Evolutionary conservation across 1,140 invertebrate genomes (phyloP).

Genomic region (Drosophila aff.): DNA sequence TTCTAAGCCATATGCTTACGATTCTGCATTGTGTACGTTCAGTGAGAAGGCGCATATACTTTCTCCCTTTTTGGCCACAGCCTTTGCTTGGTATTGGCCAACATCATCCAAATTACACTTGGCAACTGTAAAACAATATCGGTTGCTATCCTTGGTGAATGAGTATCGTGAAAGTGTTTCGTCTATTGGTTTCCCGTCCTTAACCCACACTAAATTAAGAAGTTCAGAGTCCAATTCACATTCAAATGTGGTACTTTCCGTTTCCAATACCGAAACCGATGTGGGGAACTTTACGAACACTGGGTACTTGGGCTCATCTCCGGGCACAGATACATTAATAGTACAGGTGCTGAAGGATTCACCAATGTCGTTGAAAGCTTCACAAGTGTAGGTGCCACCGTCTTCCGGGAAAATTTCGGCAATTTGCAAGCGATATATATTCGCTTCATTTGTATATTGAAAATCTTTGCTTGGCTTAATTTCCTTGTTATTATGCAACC

Average conservation of each 20-base stretch:
- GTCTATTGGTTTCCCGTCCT: slow-evolving; percentile 94
- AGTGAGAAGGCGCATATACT: slow-evolving; percentile 93
- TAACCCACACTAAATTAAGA: slow-evolving; percentile 92
- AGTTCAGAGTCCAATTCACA: slow-evolving; percentile 85
- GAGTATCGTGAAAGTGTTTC: slow-evolving; percentile 91
- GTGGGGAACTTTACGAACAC: slow-evolving; percentile 95
- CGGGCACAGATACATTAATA: slow-evolving; percentile 93
- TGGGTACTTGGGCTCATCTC: slow-evolving; percentile 93
- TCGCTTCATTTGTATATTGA: slow-evolving; percentile 95
- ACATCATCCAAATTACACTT: slow-evolving; percentile 92
- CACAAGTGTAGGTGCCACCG: slow-evolving; percentile 96
- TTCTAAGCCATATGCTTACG: slow-evolving; percentile 33
- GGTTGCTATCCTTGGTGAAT: slow-evolving; percentile 92
- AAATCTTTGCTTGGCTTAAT: slow-evolving; percentile 98
- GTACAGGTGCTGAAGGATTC: slow-evolving; percentile 97
- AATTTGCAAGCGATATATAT: slow-evolving; percentile 95
- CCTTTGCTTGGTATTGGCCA: slow-evolving; percentile 95
- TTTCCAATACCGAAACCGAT: slow-evolving; percentile 93
- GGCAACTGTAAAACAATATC: slow-evolving; percentile 91
- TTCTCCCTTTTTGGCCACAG: slow-evolving; percentile 93
- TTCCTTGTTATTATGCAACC: slow-evolving; percentile 98
- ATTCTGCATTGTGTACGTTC: slow-evolving; percentile 87
- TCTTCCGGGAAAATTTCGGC: slow-evolving; percentile 97
- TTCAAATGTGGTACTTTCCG: slow-evolving; percentile 91
- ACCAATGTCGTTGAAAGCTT: slow-evolving; percentile 97